Evolutionary conservation across 1,140 invertebrate species (phyloP), one percentile per base, ranked within the genome.

Genomic region (Neodiprion lecontei): DNA sequence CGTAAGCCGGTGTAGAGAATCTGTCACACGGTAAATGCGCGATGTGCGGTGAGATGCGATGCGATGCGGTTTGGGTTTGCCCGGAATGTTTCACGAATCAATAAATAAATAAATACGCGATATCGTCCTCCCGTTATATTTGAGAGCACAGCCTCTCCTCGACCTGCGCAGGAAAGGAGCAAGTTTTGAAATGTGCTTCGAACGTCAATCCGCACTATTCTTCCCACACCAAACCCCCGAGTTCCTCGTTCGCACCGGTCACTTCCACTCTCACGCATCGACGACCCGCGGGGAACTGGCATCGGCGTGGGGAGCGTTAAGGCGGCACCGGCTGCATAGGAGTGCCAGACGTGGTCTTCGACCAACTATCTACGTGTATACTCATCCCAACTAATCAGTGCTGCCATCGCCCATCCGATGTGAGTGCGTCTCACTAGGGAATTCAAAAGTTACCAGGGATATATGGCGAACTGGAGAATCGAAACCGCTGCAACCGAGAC

Each of bases 61-160:
- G 12, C 68, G 68, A 28, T 69, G 68, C 23, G 70, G 48, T 48
- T 0, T 71, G 40, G 12, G 70, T 11, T 48, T 48, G 21, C 5
- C 12, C 28, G 68, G 28, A 69, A 21, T 28, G 3, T 40, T 40
- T 69, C 68, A 50, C 70, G 48, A 71, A 71, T 71, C 70, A 48
- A 71, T 71, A 71, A 71, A 50, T 71, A 71, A 71, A 71, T 71
- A 71, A 50, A 47, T 47, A 71, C 40, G 23, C n/a, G 14, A 40
- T 12, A 12, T 12, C 68, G 1, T 21, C 14, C 28, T 69, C 12
- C 28, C 12, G 48, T 71, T 10, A 71, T 17, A 71, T 48, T 11
- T 11, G 40, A 71, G 48, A 40, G 23, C 40, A 71, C 21, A 48
- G 70, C n/a, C 48, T 49, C n/a, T 48, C 40, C 17, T 71, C 21